phyloP scores from a whole-genome alignment of 1,140 invertebrate species.

The Drosophila kepulauana region DNA sequence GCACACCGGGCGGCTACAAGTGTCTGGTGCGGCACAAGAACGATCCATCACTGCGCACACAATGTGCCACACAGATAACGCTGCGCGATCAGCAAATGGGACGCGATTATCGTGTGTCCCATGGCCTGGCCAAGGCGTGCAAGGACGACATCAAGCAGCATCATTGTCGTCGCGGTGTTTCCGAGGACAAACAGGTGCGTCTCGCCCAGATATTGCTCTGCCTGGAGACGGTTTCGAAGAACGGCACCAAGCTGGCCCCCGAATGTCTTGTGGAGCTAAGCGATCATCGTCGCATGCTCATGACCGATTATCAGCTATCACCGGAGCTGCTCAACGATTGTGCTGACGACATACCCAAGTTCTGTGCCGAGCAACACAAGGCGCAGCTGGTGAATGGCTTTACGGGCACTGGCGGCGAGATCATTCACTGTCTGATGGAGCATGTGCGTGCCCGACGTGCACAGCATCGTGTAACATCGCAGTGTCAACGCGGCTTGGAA shows the following conservation, averaged over 20 bases:
- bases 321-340: conserved; percentile 95
- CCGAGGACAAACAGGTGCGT: conserved; percentile 93
- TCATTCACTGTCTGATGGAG: conserved; percentile 98
- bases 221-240: conserved; percentile 93
- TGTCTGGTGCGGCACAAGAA: conserved; percentile 95
- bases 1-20: conserved; percentile 94
- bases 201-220: conserved; percentile 97
- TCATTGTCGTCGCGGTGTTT: conserved; percentile 90
- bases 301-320: conserved; percentile 93
- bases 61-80: conserved; percentile 94
- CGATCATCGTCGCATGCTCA: conserved; percentile 94
- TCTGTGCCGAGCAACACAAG: conserved; percentile 90
- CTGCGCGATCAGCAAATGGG: conserved; percentile 94
- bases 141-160: conserved; percentile 95
- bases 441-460: conserved; percentile 90
- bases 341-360: conserved; percentile 92
- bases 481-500: conserved; percentile 91
- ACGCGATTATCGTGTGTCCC: conserved; percentile 96
- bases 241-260: conserved; percentile 89
- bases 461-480: conserved; percentile 87
- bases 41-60: conserved; percentile 88
- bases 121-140: conserved; percentile 94
- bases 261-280: conserved; percentile 95
- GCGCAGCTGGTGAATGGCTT: conserved; percentile 86
- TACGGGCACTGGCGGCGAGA: conserved; percentile 88